Evolutionary conservation across 2,113 vertebrate species (phyloP).

Genomic region (Pungitius pungitius): DNA sequence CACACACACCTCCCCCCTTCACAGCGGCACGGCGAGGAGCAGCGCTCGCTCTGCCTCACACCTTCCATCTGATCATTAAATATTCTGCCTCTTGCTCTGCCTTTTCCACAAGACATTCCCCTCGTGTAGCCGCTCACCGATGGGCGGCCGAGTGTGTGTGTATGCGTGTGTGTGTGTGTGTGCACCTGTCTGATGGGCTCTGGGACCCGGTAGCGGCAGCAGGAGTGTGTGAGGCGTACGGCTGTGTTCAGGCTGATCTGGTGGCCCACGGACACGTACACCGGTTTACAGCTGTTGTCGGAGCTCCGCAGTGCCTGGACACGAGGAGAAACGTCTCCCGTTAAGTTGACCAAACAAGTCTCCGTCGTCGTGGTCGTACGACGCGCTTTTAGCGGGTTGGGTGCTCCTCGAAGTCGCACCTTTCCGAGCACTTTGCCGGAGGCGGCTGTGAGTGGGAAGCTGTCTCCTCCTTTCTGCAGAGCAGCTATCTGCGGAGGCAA

Average conservation of each 20-base stretch:
- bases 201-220: constrained; percentile 88
- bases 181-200: constrained; percentile 94
- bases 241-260: constrained; percentile 86
- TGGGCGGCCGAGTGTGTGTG: not conserved
- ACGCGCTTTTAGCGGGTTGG: constrained; percentile 2
- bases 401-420: constrained; percentile 76
- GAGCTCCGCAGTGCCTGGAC: constrained; percentile 86
- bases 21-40: constrained; percentile 35
- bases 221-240: constrained; percentile 83
- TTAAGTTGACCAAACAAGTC: not conserved
- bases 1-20: constrained; percentile 30
- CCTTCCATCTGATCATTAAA: constrained; percentile 3
- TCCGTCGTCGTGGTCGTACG: not conserved
- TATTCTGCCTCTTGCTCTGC: not conserved
- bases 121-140: not conserved
- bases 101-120: not conserved
- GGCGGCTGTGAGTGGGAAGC: constrained; percentile 82
- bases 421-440: constrained; percentile 87
- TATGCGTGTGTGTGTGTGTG: constrained; percentile 22
- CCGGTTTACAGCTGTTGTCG: constrained; percentile 83
- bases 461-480: constrained; percentile 84
- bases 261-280: constrained; percentile 93
- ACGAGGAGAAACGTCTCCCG: not conserved
- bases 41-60: not conserved
- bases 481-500: constrained; percentile 79